Conservation (phyloP, 2,888 invertebrate genomes). For the Gibbula magus region DNA sequence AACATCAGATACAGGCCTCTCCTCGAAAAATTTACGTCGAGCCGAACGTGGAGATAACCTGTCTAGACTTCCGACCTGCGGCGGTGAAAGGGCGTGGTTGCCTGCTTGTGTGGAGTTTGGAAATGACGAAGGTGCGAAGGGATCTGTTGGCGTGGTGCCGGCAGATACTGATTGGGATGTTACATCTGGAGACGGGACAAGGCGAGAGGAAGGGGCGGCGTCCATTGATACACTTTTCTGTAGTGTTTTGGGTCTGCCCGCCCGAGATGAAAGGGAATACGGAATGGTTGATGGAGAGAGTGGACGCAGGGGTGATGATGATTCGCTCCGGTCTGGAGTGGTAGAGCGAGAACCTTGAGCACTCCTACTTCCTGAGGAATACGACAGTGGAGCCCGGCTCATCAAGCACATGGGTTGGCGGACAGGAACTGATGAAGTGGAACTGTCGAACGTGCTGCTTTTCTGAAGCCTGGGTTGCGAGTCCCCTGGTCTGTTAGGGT, state of each 20-base stretch:
- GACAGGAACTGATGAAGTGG: background rate
- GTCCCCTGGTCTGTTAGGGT: background rate
- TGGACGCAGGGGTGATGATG: constrained; percentile 19
- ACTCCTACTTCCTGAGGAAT: background rate
- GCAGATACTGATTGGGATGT: constrained; percentile 26
- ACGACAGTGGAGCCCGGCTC: background rate
- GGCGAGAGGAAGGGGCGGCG: constrained; percentile 40
- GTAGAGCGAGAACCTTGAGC: background rate
- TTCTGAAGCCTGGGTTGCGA: background rate
- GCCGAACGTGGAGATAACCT: constrained; percentile 59
- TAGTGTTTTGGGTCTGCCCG: constrained; percentile 42
- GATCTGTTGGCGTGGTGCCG: constrained; percentile 37
- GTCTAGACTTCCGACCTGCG: constrained; percentile 43
- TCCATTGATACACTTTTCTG: constrained; percentile 60
- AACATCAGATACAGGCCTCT: constrained; percentile 25
- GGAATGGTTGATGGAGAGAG: constrained; percentile 24
- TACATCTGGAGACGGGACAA: constrained; percentile 36
- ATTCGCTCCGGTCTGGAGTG: constrained; percentile 2
- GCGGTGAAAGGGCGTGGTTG: constrained; percentile 34
- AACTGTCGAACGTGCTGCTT: constrained; percentile 16
- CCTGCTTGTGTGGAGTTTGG: constrained; percentile 23
- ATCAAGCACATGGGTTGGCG: background rate
- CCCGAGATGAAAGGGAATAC: background rate
- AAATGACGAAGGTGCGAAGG: constrained; percentile 17
- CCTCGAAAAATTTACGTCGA: constrained; percentile 62